Conservation (phyloP, 2,797 vertebrate species). For the Ibycter americanus region DNA sequence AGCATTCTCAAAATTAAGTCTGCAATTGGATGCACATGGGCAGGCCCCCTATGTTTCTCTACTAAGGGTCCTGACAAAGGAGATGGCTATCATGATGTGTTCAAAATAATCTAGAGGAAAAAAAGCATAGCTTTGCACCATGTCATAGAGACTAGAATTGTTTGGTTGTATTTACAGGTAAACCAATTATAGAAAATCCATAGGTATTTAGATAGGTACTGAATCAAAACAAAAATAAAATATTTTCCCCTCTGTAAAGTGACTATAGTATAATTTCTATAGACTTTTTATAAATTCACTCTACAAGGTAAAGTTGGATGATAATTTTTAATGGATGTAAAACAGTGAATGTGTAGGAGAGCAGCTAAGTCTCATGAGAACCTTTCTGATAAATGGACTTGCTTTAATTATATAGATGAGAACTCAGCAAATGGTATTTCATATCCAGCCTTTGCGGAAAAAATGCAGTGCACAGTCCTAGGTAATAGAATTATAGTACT, state of each 20-base stretch:
- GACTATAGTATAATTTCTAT: neutral
- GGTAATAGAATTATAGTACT: neutral
- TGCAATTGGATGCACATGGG: neutral
- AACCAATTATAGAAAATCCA: neutral
- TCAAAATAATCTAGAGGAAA: neutral
- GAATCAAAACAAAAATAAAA: neutral
- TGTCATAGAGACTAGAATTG: neutral
- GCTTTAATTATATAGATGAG: neutral
- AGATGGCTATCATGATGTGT: accelerated
- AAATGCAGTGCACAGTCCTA: neutral
- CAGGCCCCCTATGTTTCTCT: neutral
- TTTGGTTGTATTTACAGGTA: neutral
- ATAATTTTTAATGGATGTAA: neutral
- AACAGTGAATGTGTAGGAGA: neutral
- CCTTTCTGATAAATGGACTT: neutral
- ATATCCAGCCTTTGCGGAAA: neutral
- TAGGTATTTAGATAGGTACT: neutral
- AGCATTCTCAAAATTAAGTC: neutral
- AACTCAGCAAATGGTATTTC: neutral
- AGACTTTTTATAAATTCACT: neutral
- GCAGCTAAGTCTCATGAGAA: neutral
- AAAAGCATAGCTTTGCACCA: neutral
- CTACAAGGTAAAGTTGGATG: neutral
- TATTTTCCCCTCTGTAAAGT: neutral
- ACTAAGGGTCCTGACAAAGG: neutral